Evolutionary conservation across 2,113 vertebrate species (phyloP), one percentile per base, ranked within the genome.

Genomic region (Silurus glanis): DNA sequence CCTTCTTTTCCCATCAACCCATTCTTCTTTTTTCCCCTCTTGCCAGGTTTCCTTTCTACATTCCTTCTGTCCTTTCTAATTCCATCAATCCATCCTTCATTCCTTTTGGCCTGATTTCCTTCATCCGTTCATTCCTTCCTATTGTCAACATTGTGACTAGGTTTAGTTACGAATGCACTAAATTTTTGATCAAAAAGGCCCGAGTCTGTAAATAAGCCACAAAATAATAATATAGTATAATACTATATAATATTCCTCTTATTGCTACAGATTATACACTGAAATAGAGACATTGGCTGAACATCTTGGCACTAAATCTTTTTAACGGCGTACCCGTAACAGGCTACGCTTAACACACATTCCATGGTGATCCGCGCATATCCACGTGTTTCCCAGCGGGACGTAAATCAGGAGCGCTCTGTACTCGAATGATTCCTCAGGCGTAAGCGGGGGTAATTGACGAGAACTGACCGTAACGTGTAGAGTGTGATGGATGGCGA

Each of bases 401-500:
- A 25, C 45, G 25, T 87, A 89, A 87, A 89, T 87, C 85, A 84
- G 51, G 58, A 64, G 67, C n/a, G 17, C 51, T 47, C 87, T 28
- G 53, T 53, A 80, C 66, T 82, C 71, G n/a, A 72, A 80, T 58
- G 67, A 17, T 61, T 79, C 72, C 82, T 83, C 78, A 23, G 14
- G 49, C 61, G 49, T 74, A 81, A 62, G n/a, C 74, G 49, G 53
- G 53, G 45, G 67, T 82, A 74, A 75, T 84, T 64, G 67, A 85
- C 61, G 83, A 45, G 62, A 76, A 66, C 47, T 76, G 82, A 80
- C 25, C 61, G 66, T 37, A 83, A 69, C 55, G 56, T 9, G 62
- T 37, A 56, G 53, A 82, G 88, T 75, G 85, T 92, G 91, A 91
- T 94, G 87, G 84, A 91, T 92, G 88, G 25, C 84, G 25, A 1